Conservation (phyloP, 2,888 invertebrate genomes). For the Amblyteles armatorius region DNA sequence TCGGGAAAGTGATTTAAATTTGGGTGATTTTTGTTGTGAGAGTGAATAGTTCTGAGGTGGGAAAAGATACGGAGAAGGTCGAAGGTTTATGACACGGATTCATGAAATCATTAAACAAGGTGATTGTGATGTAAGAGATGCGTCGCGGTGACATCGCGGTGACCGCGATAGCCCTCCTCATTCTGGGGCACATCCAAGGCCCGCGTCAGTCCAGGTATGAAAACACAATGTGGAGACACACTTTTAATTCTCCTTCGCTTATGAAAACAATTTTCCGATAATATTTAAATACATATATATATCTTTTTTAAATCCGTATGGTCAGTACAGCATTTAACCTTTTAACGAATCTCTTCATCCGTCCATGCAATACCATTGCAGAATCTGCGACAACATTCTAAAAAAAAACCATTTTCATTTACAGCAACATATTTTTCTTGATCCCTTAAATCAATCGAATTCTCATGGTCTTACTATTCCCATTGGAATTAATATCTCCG, state of each 20-base stretch:
- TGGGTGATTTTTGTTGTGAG: constrained; percentile 14
- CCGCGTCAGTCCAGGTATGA: constrained; percentile 82
- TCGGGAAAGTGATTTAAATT: constrained; percentile 8
- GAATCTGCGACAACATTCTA: not conserved
- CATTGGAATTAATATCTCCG: constrained; percentile 7
- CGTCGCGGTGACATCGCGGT: constrained; percentile 84
- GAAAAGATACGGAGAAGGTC: not conserved
- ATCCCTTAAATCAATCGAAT: not conserved
- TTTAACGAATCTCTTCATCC: not conserved
- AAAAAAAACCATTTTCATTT: not conserved
- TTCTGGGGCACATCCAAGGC: constrained; percentile 82
- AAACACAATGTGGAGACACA: constrained; percentile 1
- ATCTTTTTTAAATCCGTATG: too few species aligned
- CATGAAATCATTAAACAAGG: constrained; percentile 79
- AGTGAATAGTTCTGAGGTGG: not conserved
- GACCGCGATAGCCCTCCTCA: constrained; percentile 84
- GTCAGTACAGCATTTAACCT: not conserved
- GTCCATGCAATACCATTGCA: not conserved
- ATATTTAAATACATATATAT: not conserved
- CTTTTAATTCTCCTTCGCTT: not conserved
- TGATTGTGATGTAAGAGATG: constrained; percentile 84
- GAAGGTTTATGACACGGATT: constrained; percentile 64
- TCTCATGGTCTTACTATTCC: not conserved
- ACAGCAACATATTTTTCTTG: not conserved
- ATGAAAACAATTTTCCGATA: not conserved